These are phyloP conservation scores for Bolinopsis microptera DNA, from an alignment of 37 sponge, comb jelly and placozoan species.

Conservation along the genomic window DNA sequence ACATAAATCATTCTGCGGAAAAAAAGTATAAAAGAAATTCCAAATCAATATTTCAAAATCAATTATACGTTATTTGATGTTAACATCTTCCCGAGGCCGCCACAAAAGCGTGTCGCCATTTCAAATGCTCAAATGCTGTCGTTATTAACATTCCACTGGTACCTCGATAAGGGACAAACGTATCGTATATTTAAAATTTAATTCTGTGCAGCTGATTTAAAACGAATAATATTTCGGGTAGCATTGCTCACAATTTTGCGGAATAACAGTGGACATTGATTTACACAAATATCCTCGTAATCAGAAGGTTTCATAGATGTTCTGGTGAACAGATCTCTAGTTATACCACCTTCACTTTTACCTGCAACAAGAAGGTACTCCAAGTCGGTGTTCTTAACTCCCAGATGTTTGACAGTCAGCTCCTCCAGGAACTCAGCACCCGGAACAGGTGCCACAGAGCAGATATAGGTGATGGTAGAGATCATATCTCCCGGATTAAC, in stretches of 20 bases:
- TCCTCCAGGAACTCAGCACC: conserved; percentile 5
- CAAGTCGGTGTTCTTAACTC: conserved; percentile 60
- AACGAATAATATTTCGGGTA: conserved; percentile 59
- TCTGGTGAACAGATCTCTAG: neutral
- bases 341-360: neutral
- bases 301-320: conserved; percentile 26
- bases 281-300: conserved; percentile 1
- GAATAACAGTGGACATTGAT: conserved; percentile 52
- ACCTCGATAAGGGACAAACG: too few species aligned
- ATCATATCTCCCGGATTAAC: conserved; percentile 68
- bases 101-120: too few species aligned
- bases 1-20: too few species aligned
- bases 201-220: too few species aligned
- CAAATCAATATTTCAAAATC: too few species aligned
- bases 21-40: too few species aligned
- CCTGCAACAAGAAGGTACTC: neutral
- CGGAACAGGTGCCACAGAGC: neutral
- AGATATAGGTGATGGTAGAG: conserved; percentile 46
- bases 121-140: too few species aligned
- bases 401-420: conserved; percentile 53
- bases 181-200: too few species aligned
- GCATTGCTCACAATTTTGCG: conserved; percentile 67
- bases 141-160: too few species aligned
- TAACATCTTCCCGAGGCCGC: too few species aligned
- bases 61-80: too few species aligned